Evolutionary conservation across 2,888 invertebrate species (phyloP), one percentile per base, ranked within the genome.

Genomic region (Coelogynopora nodosa): DNA sequence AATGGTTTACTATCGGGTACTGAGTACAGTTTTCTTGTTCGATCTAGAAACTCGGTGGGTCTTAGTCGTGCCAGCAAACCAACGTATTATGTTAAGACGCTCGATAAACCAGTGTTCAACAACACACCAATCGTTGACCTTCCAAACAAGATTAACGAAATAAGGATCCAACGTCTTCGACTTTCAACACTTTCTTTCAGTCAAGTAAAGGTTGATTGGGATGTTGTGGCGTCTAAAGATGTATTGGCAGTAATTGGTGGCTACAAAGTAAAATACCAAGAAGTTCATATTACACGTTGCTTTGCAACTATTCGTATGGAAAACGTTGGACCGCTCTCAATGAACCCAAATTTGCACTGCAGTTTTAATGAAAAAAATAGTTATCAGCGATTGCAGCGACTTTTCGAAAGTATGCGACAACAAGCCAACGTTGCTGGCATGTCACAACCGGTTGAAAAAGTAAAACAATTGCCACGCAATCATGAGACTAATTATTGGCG

Each of bases 1-100:
- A 29, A 84, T 29, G 67, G 67, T 28, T 28, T 85, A 5, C 23
- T 13, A 5, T 74, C 67, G 27, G 67, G 29, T 85, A 28, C 85
- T 5, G 49, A 29, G 67, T 85, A 85, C 30, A 29, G 67, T 10
- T 85, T 85, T 85, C 74, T 85, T n/a, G 74, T 85, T 67, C 5
- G 85, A 85, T 26, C 85, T 23, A 5, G 85, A 10, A 80, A 74
- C 27, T 2, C 67, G 0, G 74, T 67, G 67, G 84, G 84, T 31
- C 31, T 84, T 0, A 84, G 84, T 31, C 67, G 84, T 31, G 84
- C 84, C 84, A 84, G 84, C 31, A 49, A 49, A 5, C 84, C 84
- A 31, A 84, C 84, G 23, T 31, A 84, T 27, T 84, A 84, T 31
- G 31, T 84, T 0, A 84, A 84, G 67, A 84, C 84, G 67, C 84